Evolutionary conservation across 2,888 invertebrate species (phyloP).

Genomic region (Yponomeuta plumbellus): DNA sequence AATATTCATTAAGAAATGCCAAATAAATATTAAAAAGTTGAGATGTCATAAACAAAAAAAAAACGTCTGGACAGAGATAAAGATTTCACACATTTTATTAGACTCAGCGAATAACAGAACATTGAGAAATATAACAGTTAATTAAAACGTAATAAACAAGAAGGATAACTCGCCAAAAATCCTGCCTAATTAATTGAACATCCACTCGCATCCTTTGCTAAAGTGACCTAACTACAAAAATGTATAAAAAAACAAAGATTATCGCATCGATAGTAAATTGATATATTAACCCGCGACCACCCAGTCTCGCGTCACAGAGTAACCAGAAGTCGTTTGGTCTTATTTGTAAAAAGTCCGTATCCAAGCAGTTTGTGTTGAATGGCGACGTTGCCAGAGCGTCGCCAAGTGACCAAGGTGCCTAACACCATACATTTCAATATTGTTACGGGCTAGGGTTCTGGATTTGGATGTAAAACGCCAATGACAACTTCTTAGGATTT

Average conservation of each 20-base stretch:
- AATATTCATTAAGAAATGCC: no score
- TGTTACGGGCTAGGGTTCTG: no score
- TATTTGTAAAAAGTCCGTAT: no score
- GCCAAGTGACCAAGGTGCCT: no score
- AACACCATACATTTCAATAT: no score
- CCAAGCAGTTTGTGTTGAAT: no score
- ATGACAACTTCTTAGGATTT: no score
- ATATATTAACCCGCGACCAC: constrained; percentile 59
- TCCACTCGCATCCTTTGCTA: background rate
- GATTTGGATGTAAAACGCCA: no score
- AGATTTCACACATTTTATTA: background rate
- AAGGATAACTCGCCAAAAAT: background rate
- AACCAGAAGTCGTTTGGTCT: background rate
- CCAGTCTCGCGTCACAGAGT: constrained; percentile 36
- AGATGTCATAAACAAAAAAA: no score
- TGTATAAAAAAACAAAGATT: background rate
- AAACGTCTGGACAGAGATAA: no score
- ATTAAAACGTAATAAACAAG: background rate
- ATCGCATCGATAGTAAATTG: constrained; percentile 47
- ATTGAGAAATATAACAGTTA: background rate
- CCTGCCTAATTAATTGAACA: background rate
- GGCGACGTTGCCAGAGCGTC: no score
- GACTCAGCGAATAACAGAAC: background rate
- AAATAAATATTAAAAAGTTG: no score
- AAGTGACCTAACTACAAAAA: background rate